Evolutionary conservation across 2,888 invertebrate genomes (phyloP), one percentile per base, ranked within the genome.

Genomic region (Tenthredo livida): DNA sequence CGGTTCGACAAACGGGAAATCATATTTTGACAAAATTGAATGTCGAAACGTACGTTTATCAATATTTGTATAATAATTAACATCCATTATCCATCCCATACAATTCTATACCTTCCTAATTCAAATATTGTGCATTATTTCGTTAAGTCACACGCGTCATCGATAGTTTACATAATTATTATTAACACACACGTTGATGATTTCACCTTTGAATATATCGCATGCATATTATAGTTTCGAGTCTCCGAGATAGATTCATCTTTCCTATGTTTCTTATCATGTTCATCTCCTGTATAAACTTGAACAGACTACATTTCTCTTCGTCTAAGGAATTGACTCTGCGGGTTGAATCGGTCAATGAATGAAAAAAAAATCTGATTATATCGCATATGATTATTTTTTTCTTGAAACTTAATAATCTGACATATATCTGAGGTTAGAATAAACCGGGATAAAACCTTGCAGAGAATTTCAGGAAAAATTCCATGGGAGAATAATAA

Each of bases 221-320:
- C 37, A n/a, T 50, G 50, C 50, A 50, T 50, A 50, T 50, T 15
- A n/a, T 50, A 50, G 17, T 50, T 17, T n/a, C 50, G 50, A 17
- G n/a, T 50, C 50, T 50, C 6, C 50, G 50, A 54, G 54, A 54
- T n/a, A n/a, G n/a, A 54, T 54, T 54, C 54, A 54, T 54, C 50
- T 50, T 50, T 50, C 50, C n/a, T 54, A n/a, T 54, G 54, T 54
- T 54, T n/a, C 54, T n/a, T 54, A 54, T 50, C n/a, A 54, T 54
- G 54, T 54, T n/a, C 17, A n/a, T 54, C n/a, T n/a, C 54, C 54
- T 6, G n/a, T 54, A n/a, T n/a, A n/a, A 54, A 54, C 54, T 54
- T 54, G 15, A 15, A n/a, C n/a, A n/a, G n/a, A n/a, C 54, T 54
- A 54, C 54, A 54, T n/a, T n/a, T 54, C n/a, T n/a, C n/a, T 54